Percentiles rank a stretch among this genome's conserved stretches.
phyloP scores from a whole-genome alignment of 2,113 vertebrate species.

The Carettochelys insculpta region DNA sequence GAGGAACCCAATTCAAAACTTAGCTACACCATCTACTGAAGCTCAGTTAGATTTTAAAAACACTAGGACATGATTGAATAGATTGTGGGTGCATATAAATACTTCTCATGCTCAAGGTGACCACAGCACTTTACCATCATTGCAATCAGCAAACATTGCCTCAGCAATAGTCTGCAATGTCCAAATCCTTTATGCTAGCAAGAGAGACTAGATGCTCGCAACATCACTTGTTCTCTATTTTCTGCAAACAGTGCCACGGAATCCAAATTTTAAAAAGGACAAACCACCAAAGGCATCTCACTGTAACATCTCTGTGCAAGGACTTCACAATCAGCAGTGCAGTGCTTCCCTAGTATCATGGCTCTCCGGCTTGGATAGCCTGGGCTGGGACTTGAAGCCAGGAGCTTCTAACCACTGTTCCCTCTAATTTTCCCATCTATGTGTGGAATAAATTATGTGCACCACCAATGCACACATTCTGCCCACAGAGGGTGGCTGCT shows the following conservation, averaged over 20 bases:
- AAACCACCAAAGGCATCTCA: not conserved
- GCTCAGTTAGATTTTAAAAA: constrained; percentile 23
- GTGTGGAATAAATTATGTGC: too few relatives aligned
- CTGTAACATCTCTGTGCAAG: not conserved
- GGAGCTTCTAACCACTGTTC: too few relatives aligned
- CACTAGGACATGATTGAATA: not conserved
- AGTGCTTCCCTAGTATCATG: not conserved
- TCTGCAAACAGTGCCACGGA: constrained; percentile 8
- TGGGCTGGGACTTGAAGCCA: not conserved
- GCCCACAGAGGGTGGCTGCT: too few relatives aligned
- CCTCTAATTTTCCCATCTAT: too few relatives aligned
- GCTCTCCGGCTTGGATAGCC: not conserved
- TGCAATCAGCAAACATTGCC: constrained; percentile 31
- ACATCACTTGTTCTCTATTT: constrained; percentile 25
- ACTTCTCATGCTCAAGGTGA: not conserved
- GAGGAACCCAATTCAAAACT: not conserved
- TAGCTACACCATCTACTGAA: not conserved
- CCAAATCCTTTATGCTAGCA: not conserved
- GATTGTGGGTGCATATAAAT: constrained; percentile 15
- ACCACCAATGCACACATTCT: too few relatives aligned
- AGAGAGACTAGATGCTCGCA: not conserved
- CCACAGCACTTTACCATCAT: not conserved
- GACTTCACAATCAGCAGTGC: not conserved
- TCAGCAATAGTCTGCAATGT: not conserved
- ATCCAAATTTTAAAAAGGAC: constrained; percentile 36